Percentiles rank a stretch among this genome's conserved stretches.
These are phyloP conservation scores for Drosophila mercatorum DNA, from an alignment of 2,888 invertebrate species.

Conservation along the genomic window DNA sequence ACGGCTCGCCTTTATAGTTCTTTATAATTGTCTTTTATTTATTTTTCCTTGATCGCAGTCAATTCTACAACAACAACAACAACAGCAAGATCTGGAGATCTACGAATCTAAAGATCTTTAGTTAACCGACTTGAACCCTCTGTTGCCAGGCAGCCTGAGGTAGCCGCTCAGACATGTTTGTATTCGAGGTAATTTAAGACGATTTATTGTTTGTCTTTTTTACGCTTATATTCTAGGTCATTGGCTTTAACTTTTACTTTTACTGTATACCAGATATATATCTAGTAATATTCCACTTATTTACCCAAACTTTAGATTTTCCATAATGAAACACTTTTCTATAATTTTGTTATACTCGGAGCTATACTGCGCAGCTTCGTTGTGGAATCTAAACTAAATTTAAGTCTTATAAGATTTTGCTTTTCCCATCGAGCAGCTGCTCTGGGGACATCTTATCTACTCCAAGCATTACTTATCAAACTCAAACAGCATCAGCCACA, in stretches of 20 bases:
- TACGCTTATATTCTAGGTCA: conserved; percentile 55
- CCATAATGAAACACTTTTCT: conserved; percentile 16
- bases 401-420: not conserved
- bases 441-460: conserved; percentile 43
- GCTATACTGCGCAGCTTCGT: conserved; percentile 23
- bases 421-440: conserved; percentile 13
- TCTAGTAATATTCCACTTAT: not conserved
- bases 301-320: conserved; percentile 37
- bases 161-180: conserved; percentile 4
- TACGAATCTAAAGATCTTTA: conserved; percentile 11
- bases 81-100: conserved; percentile 4
- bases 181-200: conserved; percentile 60
- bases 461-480: conserved; percentile 30
- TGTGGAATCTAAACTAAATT: conserved; percentile 40
- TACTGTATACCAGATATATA: conserved; percentile 18
- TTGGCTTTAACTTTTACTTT: conserved; percentile 70
- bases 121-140: conserved; percentile 17
- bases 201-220: conserved; percentile 8
- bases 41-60: conserved; percentile 44
- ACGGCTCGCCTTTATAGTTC: conserved; percentile 45
- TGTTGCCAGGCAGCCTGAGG: conserved; percentile 61
- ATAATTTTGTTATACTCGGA: not conserved
- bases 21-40: conserved; percentile 58
- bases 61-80: conserved; percentile 5
- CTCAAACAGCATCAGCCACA: conserved; percentile 11